These are phyloP conservation scores for Hoplias malabaricus DNA, from an alignment of 2,113 vertebrate genomes.

Conservation along the genomic window DNA sequence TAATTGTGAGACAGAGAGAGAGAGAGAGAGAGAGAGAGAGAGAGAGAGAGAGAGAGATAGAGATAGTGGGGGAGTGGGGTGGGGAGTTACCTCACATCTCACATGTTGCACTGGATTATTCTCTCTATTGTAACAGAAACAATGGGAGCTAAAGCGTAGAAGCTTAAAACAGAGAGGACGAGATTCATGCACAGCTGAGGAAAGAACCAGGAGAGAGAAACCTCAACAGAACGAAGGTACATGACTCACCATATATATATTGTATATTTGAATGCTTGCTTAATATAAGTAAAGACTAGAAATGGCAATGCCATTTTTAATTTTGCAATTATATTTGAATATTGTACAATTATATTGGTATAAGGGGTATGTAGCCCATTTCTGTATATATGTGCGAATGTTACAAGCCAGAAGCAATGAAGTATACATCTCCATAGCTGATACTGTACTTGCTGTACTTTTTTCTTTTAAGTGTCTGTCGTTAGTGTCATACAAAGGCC, in stretches of 20 bases:
- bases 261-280: too few relatives aligned
- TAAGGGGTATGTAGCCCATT: too few relatives aligned
- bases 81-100: slow-evolving; percentile 50
- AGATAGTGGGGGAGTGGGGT: not conserved
- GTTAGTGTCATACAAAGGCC: slow-evolving; percentile 17
- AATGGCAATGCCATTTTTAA: not conserved
- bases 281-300: too few relatives aligned
- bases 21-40: not conserved
- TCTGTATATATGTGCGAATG: too few relatives aligned
- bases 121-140: slow-evolving; percentile 45
- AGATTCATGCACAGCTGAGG: slow-evolving; percentile 39
- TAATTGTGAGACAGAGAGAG: slow-evolving; percentile 9
- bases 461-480: not conserved
- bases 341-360: too few relatives aligned
- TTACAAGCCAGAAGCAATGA: too few relatives aligned
- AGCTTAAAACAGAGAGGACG: slow-evolving; percentile 66
- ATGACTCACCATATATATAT: too few relatives aligned
- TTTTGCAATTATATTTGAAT: too few relatives aligned
- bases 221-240: slow-evolving; percentile 59
- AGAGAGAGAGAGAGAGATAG: not conserved
- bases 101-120: slow-evolving; percentile 48
- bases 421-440: not conserved
- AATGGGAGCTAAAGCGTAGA: slow-evolving; percentile 31
- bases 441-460: not conserved
- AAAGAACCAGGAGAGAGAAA: slow-evolving; percentile 53